Evolutionary conservation across 2,888 invertebrate species (phyloP).

Genomic region (Entomobrya multifasciata): DNA sequence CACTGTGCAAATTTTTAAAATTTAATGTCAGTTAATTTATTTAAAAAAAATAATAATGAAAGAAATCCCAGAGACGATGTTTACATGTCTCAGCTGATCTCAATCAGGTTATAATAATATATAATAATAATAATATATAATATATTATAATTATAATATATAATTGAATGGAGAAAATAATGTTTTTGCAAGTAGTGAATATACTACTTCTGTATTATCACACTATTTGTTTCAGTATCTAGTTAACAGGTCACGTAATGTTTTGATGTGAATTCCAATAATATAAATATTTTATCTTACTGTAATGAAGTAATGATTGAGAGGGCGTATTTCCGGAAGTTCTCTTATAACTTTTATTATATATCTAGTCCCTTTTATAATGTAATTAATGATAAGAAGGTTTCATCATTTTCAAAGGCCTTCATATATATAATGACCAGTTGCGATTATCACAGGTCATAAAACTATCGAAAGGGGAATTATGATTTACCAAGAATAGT

Average conservation of each 20-base stretch:
- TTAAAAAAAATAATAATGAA: no score
- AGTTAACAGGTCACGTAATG: no score
- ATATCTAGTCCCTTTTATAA: slow-evolving; percentile 20
- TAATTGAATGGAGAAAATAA: no score
- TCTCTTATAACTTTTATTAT: not conserved
- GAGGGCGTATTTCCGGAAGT: slow-evolving; percentile 32
- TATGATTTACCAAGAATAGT: not conserved
- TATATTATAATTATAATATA: no score
- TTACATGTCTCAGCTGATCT: no score
- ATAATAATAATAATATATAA: no score
- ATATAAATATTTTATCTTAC: not conserved
- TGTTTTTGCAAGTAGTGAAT: no score
- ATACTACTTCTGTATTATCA: not conserved
- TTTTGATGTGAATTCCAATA: no score
- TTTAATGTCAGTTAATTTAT: no score
- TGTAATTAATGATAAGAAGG: slow-evolving; percentile 19
- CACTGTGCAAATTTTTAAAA: no score
- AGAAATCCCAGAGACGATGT: no score
- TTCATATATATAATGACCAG: slow-evolving; percentile 20
- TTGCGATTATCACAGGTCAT: slow-evolving; percentile 20
- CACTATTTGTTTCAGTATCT: not conserved
- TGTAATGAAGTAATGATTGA: slow-evolving; percentile 28
- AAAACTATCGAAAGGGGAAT: slow-evolving; percentile 34
- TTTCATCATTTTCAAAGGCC: not conserved
- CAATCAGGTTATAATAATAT: no score